A percentile compares a stretch with the other conserved stretches of the same genome.
Conservation (phyloP, 2,888 invertebrate species). For the Ctenicera cuprea region DNA sequence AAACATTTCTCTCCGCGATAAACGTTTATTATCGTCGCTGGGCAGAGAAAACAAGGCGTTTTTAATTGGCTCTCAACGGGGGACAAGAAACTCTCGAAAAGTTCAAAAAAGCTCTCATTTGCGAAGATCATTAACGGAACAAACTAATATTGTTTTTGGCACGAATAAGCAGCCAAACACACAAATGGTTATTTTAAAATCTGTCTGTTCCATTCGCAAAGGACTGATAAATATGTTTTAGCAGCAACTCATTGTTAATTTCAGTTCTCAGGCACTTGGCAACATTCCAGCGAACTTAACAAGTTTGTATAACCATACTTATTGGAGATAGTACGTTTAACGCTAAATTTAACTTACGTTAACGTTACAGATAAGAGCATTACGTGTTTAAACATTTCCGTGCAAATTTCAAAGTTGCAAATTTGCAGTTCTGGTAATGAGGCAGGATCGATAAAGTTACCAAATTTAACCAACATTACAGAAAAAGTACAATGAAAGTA, state of each 20-base stretch:
- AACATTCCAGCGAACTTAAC: slow-evolving; percentile 45
- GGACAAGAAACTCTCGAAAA: slow-evolving; percentile 33
- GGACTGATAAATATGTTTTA: slow-evolving; percentile 46
- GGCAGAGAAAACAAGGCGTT: slow-evolving; percentile 14
- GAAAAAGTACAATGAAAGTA: slow-evolving; percentile 2
- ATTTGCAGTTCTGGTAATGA: too few species aligned
- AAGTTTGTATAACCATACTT: slow-evolving; percentile 46
- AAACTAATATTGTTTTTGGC: slow-evolving; percentile 44
- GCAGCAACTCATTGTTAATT: slow-evolving; percentile 49
- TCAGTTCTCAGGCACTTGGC: slow-evolving; percentile 46
- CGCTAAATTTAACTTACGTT: slow-evolving; percentile 38
- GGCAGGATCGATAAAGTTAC: background rate
- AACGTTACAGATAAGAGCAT: slow-evolving; percentile 24
- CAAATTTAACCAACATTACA: background rate
- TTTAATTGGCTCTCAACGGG: slow-evolving; percentile 33
- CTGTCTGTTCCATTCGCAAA: slow-evolving; percentile 45
- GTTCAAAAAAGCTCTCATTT: slow-evolving; percentile 27
- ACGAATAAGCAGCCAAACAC: slow-evolving; percentile 39
- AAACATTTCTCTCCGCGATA: background rate
- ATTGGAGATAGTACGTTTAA: slow-evolving; percentile 43
- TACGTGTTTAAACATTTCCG: background rate
- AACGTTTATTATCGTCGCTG: slow-evolving; percentile 3
- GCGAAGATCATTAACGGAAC: slow-evolving; percentile 38
- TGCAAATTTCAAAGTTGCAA: background rate
- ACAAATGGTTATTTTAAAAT: slow-evolving; percentile 48